phyloP scores from a whole-genome alignment of 35 echinoderm and acorn worm genomes.

The Lytechinus variegatus region DNA sequence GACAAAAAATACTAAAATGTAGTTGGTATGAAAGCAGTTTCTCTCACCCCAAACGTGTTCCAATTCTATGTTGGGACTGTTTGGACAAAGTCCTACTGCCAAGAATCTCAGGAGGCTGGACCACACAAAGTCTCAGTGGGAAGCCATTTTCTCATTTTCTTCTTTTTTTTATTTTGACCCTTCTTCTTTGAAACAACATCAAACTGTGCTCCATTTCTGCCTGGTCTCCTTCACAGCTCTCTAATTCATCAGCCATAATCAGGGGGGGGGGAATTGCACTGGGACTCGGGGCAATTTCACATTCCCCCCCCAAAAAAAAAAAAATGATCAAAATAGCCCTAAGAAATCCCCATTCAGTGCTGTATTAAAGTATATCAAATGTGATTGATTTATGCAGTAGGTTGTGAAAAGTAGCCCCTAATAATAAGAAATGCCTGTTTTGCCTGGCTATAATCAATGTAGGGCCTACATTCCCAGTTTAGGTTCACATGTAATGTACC shows the following conservation, averaged over 20 bases:
- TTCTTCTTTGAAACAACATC: constrained; percentile 26
- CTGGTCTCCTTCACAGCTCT: constrained; percentile 22
- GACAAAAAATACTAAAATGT: too few relatives aligned
- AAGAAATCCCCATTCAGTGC: not conserved
- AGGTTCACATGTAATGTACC: too few relatives aligned
- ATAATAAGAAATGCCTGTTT: too few relatives aligned
- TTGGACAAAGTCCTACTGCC: constrained; percentile 48
- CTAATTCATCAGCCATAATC: not conserved
- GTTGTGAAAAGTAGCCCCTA: too few relatives aligned
- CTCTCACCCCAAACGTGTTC: not conserved
- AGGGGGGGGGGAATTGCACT: too few relatives aligned
- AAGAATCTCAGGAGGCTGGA: constrained; percentile 27
- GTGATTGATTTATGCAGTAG: too few relatives aligned
- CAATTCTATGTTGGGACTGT: not conserved
- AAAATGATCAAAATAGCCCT: not conserved
- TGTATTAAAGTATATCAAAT: too few relatives aligned
- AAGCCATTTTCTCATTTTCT: constrained; percentile 43
- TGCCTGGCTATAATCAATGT: too few relatives aligned
- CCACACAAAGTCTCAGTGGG: constrained; percentile 51
- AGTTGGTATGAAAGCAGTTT: too few relatives aligned
- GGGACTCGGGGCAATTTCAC: too few relatives aligned
- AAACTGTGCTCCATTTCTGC: constrained; percentile 26
- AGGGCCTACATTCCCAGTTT: too few relatives aligned
- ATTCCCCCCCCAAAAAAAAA: not conserved
- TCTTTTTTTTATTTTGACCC: not conserved